Percentiles rank a stretch among this genome's conserved stretches.
Conservation (phyloP, 2,797 vertebrate genomes). For the Sebastes dallii region DNA sequence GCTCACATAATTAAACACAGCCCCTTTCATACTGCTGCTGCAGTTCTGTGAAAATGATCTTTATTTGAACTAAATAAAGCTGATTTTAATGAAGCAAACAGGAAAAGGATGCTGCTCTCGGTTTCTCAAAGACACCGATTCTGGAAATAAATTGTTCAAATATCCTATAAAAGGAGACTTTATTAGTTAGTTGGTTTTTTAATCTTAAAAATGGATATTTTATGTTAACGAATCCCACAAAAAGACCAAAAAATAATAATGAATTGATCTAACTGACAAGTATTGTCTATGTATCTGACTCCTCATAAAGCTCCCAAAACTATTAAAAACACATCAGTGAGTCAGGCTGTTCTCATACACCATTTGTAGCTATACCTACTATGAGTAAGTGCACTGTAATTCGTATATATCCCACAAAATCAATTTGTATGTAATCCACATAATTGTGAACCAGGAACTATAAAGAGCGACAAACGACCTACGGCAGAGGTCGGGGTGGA, state of each 20-base stretch:
- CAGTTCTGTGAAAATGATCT: neutral
- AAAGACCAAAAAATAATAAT: neutral
- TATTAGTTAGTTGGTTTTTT: neutral
- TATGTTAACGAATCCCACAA: neutral
- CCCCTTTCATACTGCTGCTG: neutral
- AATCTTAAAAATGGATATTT: neutral
- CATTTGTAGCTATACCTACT: neutral
- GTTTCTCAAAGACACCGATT: neutral
- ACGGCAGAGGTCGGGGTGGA: too few species aligned
- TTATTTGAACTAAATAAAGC: conserved; percentile 22
- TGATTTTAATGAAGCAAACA: neutral
- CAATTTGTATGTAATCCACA: neutral
- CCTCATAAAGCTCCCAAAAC: neutral
- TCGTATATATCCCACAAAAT: neutral
- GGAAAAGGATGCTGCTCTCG: conserved; percentile 5
- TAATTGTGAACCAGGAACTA: too few species aligned
- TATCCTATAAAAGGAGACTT: neutral
- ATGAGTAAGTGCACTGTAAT: neutral
- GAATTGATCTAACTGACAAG: neutral
- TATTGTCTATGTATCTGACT: neutral
- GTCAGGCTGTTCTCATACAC: too few species aligned
- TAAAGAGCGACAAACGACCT: too few species aligned
- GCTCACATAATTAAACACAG: neutral
- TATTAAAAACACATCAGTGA: neutral
- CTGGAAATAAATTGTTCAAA: neutral